Base-by-base conservation (phyloP, 2,797 vertebrate species). In the Tokudaia tokunoshimensis region DNA sequence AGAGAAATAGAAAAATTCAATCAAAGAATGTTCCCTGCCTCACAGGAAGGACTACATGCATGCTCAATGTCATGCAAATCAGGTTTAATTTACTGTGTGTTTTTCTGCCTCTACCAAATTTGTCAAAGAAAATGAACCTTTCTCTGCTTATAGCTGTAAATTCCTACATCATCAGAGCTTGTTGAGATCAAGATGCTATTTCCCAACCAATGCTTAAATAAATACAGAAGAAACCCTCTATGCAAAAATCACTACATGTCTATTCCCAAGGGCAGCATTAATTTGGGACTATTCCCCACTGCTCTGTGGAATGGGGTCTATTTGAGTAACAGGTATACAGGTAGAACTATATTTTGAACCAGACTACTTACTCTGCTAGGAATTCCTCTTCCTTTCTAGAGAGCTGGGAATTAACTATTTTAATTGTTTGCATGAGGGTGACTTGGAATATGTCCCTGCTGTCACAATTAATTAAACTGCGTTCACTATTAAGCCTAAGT, bases 21-120 rank as follows among this genome's bases (percentile, higher is more conserved):
- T 87, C 41, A 89, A 76, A 92, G 78, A 67, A 76, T 41, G 37
- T 29, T 86, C 15, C 19, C 82, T 47, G 6, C 55, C 65, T 89
- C 89, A 83, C 0, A 34, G 92, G 57, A 14, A 72, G 92, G 92
- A 57, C 88, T 84, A 57, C 2, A 1, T 50, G 29, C 3, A 0
- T 75, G 91, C 83, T 2, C 78, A 52, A n/a, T 91, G 83, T 44
- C n/a, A 24, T 0, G 92, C 89, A 50, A 94, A 96, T 94, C 65
- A 94, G 59, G 63, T 87, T 97, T 97, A 82, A 79, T 63, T 89
- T 96, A 95, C 96, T 93, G 57, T 89, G 44, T 96, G 97, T 96
- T 97, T 97, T 95, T 57, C 95, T 96, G 95, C 91, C 95, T 97
- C 90, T 55, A 87, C 95, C 87, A 94, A 95, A 97, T 96, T 57